Base-by-base conservation (phyloP, 1,140 invertebrate species). In the Pseudomyrmex cubaensis region DNA sequence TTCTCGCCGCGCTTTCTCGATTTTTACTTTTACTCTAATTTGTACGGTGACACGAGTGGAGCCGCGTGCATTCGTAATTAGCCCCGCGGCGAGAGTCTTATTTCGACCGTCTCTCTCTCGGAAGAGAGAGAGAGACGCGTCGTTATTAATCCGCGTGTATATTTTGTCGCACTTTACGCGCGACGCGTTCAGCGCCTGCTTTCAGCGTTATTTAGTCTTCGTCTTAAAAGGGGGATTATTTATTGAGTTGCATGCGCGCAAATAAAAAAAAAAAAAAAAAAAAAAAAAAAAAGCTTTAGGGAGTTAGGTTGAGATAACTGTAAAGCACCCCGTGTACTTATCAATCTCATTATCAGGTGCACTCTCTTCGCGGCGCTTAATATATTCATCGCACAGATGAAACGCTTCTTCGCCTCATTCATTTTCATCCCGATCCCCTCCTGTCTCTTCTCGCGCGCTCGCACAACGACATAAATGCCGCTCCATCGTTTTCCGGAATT, bases 21-120 rank as follows among this genome's bases (percentile, higher is more conserved):
- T 74, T 78, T 78, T 70, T 78, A 25, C 54, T n/a, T 70, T 35
- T 59, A 72, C n/a, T 13, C 66, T 72, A 80, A 80, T 80, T 80
- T 80, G 76, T 72, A 70, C 66, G 66, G 44, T 17, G 76, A 46
- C 54, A 70, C 52, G 52, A 78, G 44, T 25, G 64, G 20, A 48
- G 7, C n/a, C 44, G 44, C 20, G 44, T 72, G 54, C 52, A 80
- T 80, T 59, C 44, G 66, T 80, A 80, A 80, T 80, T 80, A 70
- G 46, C 54, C 48, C 12, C 22, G 54, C 66, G 66, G 44, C 76
- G 52, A 48, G 35, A 54, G 44, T 25, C 56, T 80, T 61, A 57
- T 69, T 56, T 46, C 50, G 10, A 10, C 8, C 25, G 17, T 15
- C 20, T 35, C 35, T 35, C 20, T 17, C 25, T 25, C 25, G 22